A percentile compares a stretch with the other conserved stretches of the same genome.
phyloP scores from a whole-genome alignment of 2,888 invertebrate genomes.

The Micropterix aruncella region DNA sequence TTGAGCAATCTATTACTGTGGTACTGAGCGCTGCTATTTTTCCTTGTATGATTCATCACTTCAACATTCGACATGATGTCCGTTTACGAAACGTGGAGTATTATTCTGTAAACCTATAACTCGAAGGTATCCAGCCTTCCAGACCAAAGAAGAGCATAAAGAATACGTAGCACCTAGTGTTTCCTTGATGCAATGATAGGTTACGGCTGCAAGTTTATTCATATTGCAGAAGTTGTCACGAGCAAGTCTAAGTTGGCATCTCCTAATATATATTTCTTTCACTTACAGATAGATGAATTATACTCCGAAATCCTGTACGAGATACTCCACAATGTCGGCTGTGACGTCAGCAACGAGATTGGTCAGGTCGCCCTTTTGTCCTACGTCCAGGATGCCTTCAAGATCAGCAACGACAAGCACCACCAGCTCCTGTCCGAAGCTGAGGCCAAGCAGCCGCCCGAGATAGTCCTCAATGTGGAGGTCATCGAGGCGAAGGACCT shows the following conservation, averaged over 20 bases:
- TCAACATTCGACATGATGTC: too few species aligned
- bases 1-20: too few species aligned
- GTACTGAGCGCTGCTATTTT: too few species aligned
- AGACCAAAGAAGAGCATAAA: too few species aligned
- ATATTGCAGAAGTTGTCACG: too few species aligned
- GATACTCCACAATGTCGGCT: conserved; percentile 72
- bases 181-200: too few species aligned
- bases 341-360: conserved; percentile 56
- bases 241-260: conserved; percentile 5
- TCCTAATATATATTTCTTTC: conserved; percentile 7
- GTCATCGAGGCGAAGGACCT: conserved; percentile 78
- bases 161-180: too few species aligned
- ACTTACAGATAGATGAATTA: conserved; percentile 66
- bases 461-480: conserved; percentile 71
- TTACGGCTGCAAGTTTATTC: too few species aligned
- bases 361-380: conserved; percentile 54
- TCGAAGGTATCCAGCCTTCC: too few species aligned
- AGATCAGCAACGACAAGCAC: conserved; percentile 64
- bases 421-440: conserved; percentile 54
- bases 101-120: too few species aligned
- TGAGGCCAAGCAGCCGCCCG: conserved; percentile 68
- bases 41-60: too few species aligned
- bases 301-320: conserved; percentile 74
- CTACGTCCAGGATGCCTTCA: conserved; percentile 68
- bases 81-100: too few species aligned